phyloP scores from a whole-genome alignment of 2,797 vertebrate genomes.

The Falco naumanni region DNA sequence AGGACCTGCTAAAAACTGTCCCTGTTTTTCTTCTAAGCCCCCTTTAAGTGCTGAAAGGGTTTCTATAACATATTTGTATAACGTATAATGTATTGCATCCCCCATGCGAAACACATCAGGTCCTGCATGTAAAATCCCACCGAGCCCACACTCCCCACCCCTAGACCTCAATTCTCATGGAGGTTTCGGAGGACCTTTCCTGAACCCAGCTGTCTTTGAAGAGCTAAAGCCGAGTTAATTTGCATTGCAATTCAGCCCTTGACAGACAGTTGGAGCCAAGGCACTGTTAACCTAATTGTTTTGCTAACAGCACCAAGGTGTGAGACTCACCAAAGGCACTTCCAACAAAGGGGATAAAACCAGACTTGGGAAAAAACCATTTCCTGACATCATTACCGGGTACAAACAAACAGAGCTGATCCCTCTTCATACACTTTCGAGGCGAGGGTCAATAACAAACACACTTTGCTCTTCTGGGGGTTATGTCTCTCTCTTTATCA shows the following conservation, averaged over 20 bases:
- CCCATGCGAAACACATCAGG: background rate
- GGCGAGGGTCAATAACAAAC: constrained; percentile 32
- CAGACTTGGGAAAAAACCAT: background rate
- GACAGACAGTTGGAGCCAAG: constrained; percentile 75
- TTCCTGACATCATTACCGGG: constrained; percentile 54
- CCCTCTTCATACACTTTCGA: constrained; percentile 18
- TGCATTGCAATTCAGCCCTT: constrained; percentile 72
- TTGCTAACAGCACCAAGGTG: constrained; percentile 58
- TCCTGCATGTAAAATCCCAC: background rate
- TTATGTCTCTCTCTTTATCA: background rate
- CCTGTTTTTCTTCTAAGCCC: background rate
- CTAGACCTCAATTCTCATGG: background rate
- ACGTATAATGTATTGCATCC: fast-evolving
- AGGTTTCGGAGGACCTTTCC: background rate
- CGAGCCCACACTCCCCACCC: background rate
- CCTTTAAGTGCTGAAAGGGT: fast-evolving
- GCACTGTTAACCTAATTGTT: constrained; percentile 67
- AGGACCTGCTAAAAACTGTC: background rate
- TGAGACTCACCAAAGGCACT: constrained; percentile 59
- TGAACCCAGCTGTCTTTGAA: constrained; percentile 37
- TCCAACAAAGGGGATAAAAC: constrained; percentile 59
- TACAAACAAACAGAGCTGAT: constrained; percentile 41
- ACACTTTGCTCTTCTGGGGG: constrained; percentile 47
- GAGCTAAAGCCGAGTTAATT: constrained; percentile 63
- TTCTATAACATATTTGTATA: background rate